A percentile compares a stretch with the other conserved stretches of the same genome.
Evolutionary conservation across 1,140 invertebrate genomes (phyloP).

Genomic region (Drosophila santomea): DNA sequence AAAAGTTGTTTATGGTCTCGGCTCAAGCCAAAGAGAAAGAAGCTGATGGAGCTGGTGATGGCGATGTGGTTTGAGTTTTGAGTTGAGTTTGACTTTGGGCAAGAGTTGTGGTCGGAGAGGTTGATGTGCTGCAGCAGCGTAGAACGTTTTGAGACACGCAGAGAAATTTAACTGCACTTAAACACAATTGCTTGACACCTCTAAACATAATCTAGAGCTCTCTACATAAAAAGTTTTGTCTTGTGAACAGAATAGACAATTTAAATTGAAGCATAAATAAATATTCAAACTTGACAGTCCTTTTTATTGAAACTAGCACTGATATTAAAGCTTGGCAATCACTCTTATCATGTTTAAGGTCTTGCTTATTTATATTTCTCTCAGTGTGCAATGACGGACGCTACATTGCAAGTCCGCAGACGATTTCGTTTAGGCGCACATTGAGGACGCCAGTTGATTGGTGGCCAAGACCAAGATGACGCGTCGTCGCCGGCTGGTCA

Average conservation of each 20-base stretch:
- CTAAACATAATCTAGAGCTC: no score
- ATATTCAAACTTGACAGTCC: no score
- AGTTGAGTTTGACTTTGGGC: constrained; percentile 18
- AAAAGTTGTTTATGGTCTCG: constrained; percentile 78
- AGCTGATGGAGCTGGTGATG: constrained; percentile 31
- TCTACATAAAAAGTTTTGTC: no score
- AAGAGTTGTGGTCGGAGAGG: constrained; percentile 21
- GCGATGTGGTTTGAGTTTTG: constrained; percentile 3
- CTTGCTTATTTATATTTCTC: background rate
- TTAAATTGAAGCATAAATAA: no score
- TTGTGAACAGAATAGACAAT: no score
- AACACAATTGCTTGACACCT: no score
- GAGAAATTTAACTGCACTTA: background rate
- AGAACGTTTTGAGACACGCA: constrained; percentile 61
- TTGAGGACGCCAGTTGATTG: constrained; percentile 57
- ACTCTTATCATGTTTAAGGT: background rate
- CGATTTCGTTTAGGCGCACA: constrained; percentile 72
- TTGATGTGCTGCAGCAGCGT: constrained; percentile 50
- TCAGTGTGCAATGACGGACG: constrained; percentile 8
- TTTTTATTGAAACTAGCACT: no score
- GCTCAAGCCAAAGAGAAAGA: constrained; percentile 53
- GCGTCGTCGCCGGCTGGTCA: constrained; percentile 56
- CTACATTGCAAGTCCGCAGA: constrained; percentile 73
- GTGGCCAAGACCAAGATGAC: constrained; percentile 41
- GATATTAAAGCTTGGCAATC: background rate